Percentiles rank a stretch among this genome's conserved stretches.
Conservation (phyloP, 2,888 invertebrate species). For the Neria commutata region DNA sequence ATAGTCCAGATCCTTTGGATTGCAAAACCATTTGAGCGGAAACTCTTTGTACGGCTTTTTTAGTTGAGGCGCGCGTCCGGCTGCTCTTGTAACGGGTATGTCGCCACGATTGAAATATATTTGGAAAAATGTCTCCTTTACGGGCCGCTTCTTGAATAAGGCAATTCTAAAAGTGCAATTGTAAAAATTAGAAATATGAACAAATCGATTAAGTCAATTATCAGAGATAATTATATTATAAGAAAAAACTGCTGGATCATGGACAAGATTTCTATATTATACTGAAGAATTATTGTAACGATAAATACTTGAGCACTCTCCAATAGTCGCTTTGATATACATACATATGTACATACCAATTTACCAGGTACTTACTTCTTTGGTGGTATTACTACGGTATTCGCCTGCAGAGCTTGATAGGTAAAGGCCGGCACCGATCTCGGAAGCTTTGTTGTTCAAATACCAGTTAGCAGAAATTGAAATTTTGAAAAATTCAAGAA, state of each 20-base stretch:
- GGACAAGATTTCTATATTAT: too few species aligned
- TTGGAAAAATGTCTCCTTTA: conserved; percentile 55
- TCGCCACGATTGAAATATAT: conserved; percentile 58
- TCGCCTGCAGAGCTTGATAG: conserved; percentile 55
- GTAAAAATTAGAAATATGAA: too few species aligned
- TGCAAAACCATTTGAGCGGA: conserved; percentile 56
- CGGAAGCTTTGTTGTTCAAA: too few species aligned
- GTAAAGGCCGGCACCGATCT: conserved; percentile 55
- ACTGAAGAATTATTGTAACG: too few species aligned
- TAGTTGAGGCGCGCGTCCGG: conserved; percentile 35
- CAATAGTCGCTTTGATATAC: too few species aligned
- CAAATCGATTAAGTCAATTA: not conserved
- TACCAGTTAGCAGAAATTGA: not conserved
- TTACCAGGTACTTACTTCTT: conserved; percentile 51
- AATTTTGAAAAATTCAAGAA: not conserved
- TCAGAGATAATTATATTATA: too few species aligned
- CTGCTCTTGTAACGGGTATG: conserved; percentile 52
- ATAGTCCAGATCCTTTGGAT: conserved; percentile 72
- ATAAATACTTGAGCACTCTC: too few species aligned
- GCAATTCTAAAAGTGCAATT: too few species aligned
- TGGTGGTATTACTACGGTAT: conserved; percentile 56
- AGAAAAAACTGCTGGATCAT: too few species aligned
- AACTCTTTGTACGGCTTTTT: conserved; percentile 47
- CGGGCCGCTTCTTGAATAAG: conserved; percentile 47
- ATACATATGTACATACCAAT: too few species aligned